Percentiles rank a stretch among this genome's conserved stretches.
These are phyloP conservation scores for Phoxinus dragarum DNA, from an alignment of 2,797 vertebrate genomes.

Conservation along the genomic window DNA sequence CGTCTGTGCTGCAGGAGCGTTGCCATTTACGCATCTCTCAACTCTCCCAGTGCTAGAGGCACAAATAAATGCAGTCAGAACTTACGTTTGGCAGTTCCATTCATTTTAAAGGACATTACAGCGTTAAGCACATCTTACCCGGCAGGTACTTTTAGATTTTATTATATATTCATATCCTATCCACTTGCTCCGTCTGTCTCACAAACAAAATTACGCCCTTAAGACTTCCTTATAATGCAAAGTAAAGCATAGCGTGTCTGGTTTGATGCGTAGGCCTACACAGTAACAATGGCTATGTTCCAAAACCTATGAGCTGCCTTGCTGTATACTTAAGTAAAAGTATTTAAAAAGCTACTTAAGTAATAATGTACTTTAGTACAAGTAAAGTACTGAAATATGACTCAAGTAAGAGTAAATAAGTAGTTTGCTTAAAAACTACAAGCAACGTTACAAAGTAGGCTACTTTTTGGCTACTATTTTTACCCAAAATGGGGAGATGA, in stretches of 20 bases:
- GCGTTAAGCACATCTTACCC: conserved; percentile 47
- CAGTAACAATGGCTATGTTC: conserved; percentile 11
- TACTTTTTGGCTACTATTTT: too few species aligned
- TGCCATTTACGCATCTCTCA: conserved; percentile 18
- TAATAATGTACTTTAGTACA: too few species aligned
- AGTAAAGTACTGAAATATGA: too few species aligned
- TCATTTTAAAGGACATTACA: conserved; percentile 55
- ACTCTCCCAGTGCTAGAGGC: conserved; percentile 22
- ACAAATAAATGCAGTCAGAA: conserved; percentile 25
- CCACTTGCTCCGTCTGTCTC: conserved; percentile 29
- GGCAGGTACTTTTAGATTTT: conserved; percentile 39
- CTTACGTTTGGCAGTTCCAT: conserved; percentile 41
- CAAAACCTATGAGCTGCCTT: conserved; percentile 12
- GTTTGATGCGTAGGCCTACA: neutral
- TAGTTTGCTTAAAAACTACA: too few species aligned
- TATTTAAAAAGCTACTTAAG: too few species aligned
- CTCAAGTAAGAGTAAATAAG: too few species aligned
- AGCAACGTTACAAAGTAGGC: too few species aligned
- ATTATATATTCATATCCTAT: conserved; percentile 53
- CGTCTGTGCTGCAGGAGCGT: neutral
- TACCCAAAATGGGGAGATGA: too few species aligned
- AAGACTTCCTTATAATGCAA: conserved; percentile 37
- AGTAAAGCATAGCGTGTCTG: conserved; percentile 8
- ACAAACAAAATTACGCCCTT: conserved; percentile 28
- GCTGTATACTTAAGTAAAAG: too few species aligned